Percentiles rank a stretch among this genome's conserved stretches.
phyloP scores from a whole-genome alignment of 2,888 invertebrate genomes.

The Agapostemon virescens region DNA sequence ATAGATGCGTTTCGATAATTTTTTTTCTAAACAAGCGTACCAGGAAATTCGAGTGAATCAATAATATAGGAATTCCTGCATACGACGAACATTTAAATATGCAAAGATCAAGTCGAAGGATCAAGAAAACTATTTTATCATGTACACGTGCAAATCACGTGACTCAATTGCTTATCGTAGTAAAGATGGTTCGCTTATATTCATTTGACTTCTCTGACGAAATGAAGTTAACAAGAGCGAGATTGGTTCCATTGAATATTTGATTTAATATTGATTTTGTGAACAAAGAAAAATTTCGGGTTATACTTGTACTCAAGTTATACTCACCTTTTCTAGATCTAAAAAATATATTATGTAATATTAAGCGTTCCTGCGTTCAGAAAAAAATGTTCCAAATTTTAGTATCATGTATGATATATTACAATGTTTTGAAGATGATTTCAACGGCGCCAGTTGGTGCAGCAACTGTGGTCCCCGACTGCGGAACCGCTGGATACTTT shows the following conservation, averaged over 20 bases:
- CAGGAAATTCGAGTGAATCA: neutral
- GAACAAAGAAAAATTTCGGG: too few relatives aligned
- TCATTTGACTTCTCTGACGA: neutral
- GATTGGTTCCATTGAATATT: neutral
- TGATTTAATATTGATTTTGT: too few relatives aligned
- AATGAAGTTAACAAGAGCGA: neutral
- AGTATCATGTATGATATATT: too few relatives aligned
- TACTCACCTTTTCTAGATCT: too few relatives aligned
- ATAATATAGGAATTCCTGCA: neutral
- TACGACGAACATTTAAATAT: neutral
- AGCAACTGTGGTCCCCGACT: too few relatives aligned
- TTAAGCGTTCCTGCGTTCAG: too few relatives aligned
- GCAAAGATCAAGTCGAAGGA: neutral
- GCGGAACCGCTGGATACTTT: too few relatives aligned
- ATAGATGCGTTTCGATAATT: neutral
- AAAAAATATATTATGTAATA: too few relatives aligned
- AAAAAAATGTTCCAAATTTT: too few relatives aligned
- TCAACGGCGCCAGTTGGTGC: too few relatives aligned
- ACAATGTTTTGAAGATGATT: too few relatives aligned
- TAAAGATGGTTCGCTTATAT: neutral
- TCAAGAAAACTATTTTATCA: slow-evolving; percentile 10
- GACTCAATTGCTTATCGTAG: neutral
- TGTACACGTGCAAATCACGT: neutral
- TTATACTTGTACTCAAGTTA: too few relatives aligned
- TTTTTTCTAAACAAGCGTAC: neutral